Evolutionary conservation across 2,888 invertebrate genomes (phyloP).

Genomic region (Drosophila flavopinicola): DNA sequence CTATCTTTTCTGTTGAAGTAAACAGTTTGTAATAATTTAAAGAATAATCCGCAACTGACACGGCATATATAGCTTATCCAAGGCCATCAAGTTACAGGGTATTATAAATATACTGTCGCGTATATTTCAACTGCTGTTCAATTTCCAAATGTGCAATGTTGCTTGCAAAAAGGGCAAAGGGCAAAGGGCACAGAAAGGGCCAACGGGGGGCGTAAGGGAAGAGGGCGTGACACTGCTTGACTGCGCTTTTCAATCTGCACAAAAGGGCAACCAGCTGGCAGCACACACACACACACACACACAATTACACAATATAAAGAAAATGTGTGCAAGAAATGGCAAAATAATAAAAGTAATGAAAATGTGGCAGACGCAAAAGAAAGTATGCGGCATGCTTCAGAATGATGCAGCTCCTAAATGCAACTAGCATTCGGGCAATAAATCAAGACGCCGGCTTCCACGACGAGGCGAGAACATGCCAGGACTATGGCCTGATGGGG

Average conservation of each 20-base stretch:
- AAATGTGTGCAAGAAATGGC: conserved; percentile 28
- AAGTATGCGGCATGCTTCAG: not conserved
- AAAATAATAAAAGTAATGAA: conserved; percentile 63
- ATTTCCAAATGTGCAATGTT: conserved; percentile 55
- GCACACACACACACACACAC: conserved; percentile 11
- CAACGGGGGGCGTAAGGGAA: not conserved
- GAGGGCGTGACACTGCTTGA: conserved; percentile 55
- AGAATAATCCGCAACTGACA: too few relatives aligned
- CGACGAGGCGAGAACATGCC: too few relatives aligned
- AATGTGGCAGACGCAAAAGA: conserved; percentile 8
- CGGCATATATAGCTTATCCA: not conserved
- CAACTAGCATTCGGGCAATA: conserved; percentile 50
- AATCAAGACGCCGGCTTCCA: conserved; percentile 49
- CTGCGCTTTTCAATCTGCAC: conserved; percentile 73
- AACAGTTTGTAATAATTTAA: too few relatives aligned
- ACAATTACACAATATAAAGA: conserved; percentile 55
- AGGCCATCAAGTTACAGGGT: conserved; percentile 8
- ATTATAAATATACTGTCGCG: conserved; percentile 39
- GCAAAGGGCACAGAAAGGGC: not conserved
- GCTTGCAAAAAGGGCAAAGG: not conserved
- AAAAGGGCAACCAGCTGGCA: conserved; percentile 38
- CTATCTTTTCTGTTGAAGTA: too few relatives aligned
- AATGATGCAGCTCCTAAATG: conserved; percentile 1
- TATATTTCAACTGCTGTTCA: conserved; percentile 53
- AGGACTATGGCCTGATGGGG: not conserved